phyloP scores from a whole-genome alignment of 1,140 invertebrate species.

The Stegodyphus dumicola region DNA sequence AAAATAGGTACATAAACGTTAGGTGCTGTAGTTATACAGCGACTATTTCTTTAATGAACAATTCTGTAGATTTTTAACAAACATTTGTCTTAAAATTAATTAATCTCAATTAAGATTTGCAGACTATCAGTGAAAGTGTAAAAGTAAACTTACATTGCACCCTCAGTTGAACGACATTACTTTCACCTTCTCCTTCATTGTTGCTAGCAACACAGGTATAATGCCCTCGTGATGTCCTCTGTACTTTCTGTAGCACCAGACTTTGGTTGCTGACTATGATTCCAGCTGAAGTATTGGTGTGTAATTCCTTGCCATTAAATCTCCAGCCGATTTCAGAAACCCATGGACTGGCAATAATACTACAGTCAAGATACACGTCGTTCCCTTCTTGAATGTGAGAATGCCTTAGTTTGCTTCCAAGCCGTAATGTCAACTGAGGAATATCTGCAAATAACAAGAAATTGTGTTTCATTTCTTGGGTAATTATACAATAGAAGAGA shows the following conservation, averaged over 20 bases:
- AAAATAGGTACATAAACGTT: too few relatives aligned
- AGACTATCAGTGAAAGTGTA: background rate
- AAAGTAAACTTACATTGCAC: slow-evolving; percentile 78
- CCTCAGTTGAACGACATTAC: slow-evolving; percentile 83
- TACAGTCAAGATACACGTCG: slow-evolving; percentile 91
- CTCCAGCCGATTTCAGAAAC: slow-evolving; percentile 84
- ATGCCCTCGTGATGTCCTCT: slow-evolving; percentile 64
- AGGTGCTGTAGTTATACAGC: too few relatives aligned
- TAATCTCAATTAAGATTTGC: too few relatives aligned
- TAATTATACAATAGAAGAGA: background rate
- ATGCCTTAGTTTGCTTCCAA: slow-evolving; percentile 65
- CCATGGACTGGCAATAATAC: slow-evolving; percentile 86
- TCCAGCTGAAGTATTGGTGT: slow-evolving; percentile 80
- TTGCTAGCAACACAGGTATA: slow-evolving; percentile 92
- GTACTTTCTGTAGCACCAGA: slow-evolving; percentile 68
- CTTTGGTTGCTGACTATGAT: slow-evolving; percentile 87
- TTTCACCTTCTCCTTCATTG: slow-evolving; percentile 88
- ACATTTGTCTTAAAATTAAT: too few relatives aligned
- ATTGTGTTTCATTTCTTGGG: background rate
- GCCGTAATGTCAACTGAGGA: slow-evolving; percentile 63
- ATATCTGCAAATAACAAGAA: slow-evolving; percentile 60
- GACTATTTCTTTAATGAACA: too few relatives aligned
- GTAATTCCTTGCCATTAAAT: slow-evolving; percentile 79
- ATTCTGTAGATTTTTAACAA: too few relatives aligned
- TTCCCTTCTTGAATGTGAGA: slow-evolving; percentile 74